Evolutionary conservation across 23 tunicate genomes (phyloP).

Genomic region (Phallusia fumigata): DNA sequence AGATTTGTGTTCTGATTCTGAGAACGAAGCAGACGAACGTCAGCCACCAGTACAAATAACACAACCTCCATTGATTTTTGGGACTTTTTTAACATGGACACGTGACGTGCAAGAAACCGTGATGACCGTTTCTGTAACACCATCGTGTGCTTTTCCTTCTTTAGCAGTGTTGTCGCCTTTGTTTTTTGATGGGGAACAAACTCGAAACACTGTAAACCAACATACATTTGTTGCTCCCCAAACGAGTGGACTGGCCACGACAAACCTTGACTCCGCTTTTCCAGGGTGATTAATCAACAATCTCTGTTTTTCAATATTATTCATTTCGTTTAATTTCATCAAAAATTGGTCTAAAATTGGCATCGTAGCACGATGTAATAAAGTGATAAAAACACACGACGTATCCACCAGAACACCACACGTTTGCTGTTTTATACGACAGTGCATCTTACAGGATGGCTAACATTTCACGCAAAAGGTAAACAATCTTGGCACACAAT

Average conservation of each 20-base stretch:
- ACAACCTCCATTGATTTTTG: neutral
- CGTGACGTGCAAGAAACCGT: conserved; percentile 6
- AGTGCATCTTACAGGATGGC: neutral
- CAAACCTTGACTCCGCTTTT: neutral
- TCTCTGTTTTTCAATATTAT: neutral
- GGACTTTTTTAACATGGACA: neutral
- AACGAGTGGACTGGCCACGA: neutral
- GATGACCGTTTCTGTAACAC: neutral
- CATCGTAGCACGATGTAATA: neutral
- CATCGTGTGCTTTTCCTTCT: neutral
- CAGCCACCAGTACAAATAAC: neutral
- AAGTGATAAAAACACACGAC: neutral
- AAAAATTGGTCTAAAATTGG: conserved; percentile 8
- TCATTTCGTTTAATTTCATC: neutral
- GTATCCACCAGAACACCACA: neutral
- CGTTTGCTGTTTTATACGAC: neutral
- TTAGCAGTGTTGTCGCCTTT: neutral
- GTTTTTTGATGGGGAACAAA: neutral
- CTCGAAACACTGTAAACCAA: too few species aligned
- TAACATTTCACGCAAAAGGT: neutral
- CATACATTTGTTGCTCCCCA: too few species aligned
- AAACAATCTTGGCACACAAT: neutral
- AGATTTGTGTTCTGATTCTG: neutral
- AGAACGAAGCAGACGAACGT: neutral
- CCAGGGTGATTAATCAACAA: neutral